Conservation (phyloP, 2,113 vertebrate species). For the Nothocercus nigrocapillus region DNA sequence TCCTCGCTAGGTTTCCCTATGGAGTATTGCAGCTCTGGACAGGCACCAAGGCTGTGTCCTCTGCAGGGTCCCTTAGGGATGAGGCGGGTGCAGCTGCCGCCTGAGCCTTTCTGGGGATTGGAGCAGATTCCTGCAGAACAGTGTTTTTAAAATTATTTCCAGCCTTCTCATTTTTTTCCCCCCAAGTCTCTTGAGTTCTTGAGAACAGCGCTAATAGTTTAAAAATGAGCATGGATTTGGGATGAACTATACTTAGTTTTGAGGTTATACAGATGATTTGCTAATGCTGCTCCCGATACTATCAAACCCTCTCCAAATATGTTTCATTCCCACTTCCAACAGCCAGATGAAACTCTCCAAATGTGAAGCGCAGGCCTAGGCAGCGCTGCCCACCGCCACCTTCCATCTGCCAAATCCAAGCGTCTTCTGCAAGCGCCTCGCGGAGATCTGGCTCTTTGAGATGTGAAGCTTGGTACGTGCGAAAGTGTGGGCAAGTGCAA, state of each 20-base stretch:
- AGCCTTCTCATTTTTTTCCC: neutral
- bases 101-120: fast-evolving
- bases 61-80: neutral
- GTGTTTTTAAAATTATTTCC: neutral
- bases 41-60: neutral
- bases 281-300: neutral
- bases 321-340: neutral
- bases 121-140: neutral
- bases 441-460: neutral
- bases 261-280: neutral
- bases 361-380: neutral
- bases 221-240: neutral
- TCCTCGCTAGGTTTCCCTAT: neutral
- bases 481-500: fast-evolving
- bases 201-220: neutral
- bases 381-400: neutral
- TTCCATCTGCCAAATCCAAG: neutral
- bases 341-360: neutral
- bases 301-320: neutral
- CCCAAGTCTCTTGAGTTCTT: neutral
- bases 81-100: neutral
- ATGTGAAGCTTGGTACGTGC: neutral
- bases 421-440: neutral
- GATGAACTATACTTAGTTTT: neutral
- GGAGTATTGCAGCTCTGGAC: neutral